Evolutionary conservation across 2,113 vertebrate genomes (phyloP).

Genomic region (Mustela nigripes): DNA sequence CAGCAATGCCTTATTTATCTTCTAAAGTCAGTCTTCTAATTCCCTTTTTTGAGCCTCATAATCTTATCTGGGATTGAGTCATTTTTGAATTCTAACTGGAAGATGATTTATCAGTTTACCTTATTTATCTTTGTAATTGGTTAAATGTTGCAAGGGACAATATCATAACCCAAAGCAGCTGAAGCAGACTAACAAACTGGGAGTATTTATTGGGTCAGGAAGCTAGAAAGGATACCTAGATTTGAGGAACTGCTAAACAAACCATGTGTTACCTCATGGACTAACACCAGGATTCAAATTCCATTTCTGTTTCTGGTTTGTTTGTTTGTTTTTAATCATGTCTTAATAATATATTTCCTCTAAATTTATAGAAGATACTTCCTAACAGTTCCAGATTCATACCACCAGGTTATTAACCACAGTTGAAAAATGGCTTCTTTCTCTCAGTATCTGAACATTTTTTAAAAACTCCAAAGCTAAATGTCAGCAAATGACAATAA

Average conservation of each 20-base stretch:
- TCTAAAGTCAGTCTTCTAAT: not conserved
- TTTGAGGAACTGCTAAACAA: not conserved
- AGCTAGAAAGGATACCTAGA: not conserved
- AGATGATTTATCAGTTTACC: not conserved
- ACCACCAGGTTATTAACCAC: not conserved
- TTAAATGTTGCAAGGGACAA: not conserved
- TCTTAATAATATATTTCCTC: not conserved
- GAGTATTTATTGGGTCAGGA: not conserved
- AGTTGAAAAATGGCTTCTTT: not conserved
- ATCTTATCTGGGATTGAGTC: not conserved
- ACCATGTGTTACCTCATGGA: not conserved
- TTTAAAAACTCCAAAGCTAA: not conserved
- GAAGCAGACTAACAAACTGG: not conserved
- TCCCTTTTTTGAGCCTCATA: not conserved
- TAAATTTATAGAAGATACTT: not conserved
- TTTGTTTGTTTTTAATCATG: not conserved
- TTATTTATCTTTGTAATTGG: constrained; percentile 16
- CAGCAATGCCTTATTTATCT: not conserved
- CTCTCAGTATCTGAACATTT: not conserved
- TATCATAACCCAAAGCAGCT: not conserved
- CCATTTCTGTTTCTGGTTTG: not conserved
- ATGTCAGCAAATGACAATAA: not conserved
- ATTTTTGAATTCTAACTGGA: not conserved
- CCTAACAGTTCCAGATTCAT: not conserved
- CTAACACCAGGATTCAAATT: not conserved